Conservation (phyloP, 2,888 invertebrate genomes). For the Ennomos erosarius region DNA sequence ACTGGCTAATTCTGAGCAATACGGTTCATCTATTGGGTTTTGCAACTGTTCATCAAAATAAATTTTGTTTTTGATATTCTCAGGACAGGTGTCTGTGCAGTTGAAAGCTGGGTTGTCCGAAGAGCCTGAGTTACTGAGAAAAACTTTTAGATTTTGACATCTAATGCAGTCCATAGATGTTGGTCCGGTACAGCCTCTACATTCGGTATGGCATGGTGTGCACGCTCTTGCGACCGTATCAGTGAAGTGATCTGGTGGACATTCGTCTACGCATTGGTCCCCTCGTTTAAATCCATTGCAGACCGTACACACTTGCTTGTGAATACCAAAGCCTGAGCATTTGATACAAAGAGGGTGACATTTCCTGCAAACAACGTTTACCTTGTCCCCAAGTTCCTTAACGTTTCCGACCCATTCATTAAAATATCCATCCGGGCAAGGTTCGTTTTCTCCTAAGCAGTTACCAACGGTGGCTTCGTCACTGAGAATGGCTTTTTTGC, state of each 20-base stretch:
- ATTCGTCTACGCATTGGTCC: constrained; percentile 96
- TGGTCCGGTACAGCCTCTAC: constrained; percentile 93
- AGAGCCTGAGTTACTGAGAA: constrained; percentile 74
- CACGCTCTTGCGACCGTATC: constrained; percentile 90
- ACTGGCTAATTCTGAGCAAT: constrained; percentile 88
- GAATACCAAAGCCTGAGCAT: constrained; percentile 95
- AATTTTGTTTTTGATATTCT: constrained; percentile 90
- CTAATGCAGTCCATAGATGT: constrained; percentile 90
- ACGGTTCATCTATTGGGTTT: constrained; percentile 89
- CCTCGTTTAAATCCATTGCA: constrained; percentile 94
- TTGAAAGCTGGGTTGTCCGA: constrained; percentile 90
- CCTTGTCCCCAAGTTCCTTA: constrained; percentile 92
- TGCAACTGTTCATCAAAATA: constrained; percentile 87
- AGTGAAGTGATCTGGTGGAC: constrained; percentile 93
- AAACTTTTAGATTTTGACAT: constrained; percentile 92
- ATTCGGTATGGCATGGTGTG: constrained; percentile 91
- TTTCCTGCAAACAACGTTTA: constrained; percentile 94
- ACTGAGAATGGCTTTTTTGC: constrained; percentile 95
- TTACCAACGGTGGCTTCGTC: constrained; percentile 88
- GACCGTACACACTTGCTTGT: constrained; percentile 93
- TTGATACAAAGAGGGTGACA: constrained; percentile 96
- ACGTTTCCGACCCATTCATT: constrained; percentile 93
- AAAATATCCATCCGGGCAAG: constrained; percentile 93
- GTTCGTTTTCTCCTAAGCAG: constrained; percentile 92
- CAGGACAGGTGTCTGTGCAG: constrained; percentile 94